phyloP scores from a whole-genome alignment of 92 coral and sea anemone genomes.

The Porites evermanni region DNA sequence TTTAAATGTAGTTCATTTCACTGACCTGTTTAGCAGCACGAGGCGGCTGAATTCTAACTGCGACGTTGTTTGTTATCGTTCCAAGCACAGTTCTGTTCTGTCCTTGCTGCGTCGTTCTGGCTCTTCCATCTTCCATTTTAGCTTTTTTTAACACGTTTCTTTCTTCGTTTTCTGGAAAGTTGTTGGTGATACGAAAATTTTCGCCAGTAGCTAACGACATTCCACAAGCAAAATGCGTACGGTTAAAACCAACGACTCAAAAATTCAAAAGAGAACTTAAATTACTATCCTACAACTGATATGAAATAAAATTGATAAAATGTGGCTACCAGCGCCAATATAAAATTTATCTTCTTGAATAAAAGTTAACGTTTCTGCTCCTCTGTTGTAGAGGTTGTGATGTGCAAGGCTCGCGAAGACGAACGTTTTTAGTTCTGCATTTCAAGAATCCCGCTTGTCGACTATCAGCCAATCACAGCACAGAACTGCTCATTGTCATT shows the following conservation, averaged over 20 bases:
- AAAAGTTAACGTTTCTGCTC: neutral
- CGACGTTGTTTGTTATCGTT: constrained; percentile 90
- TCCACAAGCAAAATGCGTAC: constrained; percentile 24
- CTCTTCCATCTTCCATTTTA: constrained; percentile 85
- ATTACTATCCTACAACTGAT: neutral
- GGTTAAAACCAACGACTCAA: constrained; percentile 31
- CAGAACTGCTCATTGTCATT: constrained; percentile 57
- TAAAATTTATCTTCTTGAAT: neutral
- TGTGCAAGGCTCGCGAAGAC: constrained; percentile 66
- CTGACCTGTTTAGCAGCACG: constrained; percentile 91
- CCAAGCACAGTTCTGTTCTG: constrained; percentile 97
- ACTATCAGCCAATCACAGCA: constrained; percentile 82
- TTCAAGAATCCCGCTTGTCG: constrained; percentile 95
- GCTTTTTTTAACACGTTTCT: constrained; percentile 82
- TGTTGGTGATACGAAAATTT: constrained; percentile 76
- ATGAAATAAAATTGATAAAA: neutral
- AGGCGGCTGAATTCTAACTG: constrained; percentile 94
- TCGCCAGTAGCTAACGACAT: constrained; percentile 93
- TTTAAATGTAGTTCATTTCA: neutral
- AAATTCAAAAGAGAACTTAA: constrained; percentile 23
- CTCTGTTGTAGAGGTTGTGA: neutral
- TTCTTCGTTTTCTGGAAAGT: constrained; percentile 76
- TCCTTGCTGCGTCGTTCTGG: constrained; percentile 66
- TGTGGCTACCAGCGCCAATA: constrained; percentile 34
- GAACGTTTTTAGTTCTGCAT: constrained; percentile 87